Evolutionary conservation across 2,113 vertebrate genomes (phyloP), one percentile per base, ranked within the genome.

Genomic region (Pandion haliaetus): DNA sequence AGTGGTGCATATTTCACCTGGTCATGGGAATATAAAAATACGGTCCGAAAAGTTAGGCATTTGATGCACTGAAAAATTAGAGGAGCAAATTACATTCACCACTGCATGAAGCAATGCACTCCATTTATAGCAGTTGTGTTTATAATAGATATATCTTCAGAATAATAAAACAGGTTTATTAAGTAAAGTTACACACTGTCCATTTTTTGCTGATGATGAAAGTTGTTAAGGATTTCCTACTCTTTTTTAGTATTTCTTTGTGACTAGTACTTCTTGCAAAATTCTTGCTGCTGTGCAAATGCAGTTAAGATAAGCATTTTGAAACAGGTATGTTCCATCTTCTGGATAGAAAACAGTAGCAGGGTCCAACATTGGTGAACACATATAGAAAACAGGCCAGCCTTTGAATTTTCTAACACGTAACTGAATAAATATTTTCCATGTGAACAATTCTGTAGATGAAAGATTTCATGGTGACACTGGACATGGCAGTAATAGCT

Each of bases 301-400:
- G 57, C 32, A 82, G 73, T 61, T 57, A 93, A 74, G 65, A 71
- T 38, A 93, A 77, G 15, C 15, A n/a, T 82, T 94, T 55, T 82
- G 70, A 79, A 87, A 82, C 7, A 55, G 15, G 4, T 42, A 14
- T 34, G 24, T 82, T 94, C 24, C 26, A 34, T 82, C 54, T 97
- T 94, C 91, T 94, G 84, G 78, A 89, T 92, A 86, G 91, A 90
- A 95, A 97, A 95, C n/a, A 95, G 94, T 91, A 97, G 74, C 86
- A 97, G 65, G 80, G 80, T 93, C 52, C 61, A 90, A 29, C 79
- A 31, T 80, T 25, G 8, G 91, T 94, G 88, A 97, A 95, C 95
- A 96, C 94, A 96, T 93, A 91, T 0, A 97, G 94, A 96, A 97
- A 97, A 92, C 87, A 89, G 70, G 54, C 65, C 78, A 86, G 78